A percentile compares a stretch with the other conserved stretches of the same genome.
These are phyloP conservation scores for Gorsachius magnificus DNA, from an alignment of 2,797 vertebrate genomes.

Conservation along the genomic window DNA sequence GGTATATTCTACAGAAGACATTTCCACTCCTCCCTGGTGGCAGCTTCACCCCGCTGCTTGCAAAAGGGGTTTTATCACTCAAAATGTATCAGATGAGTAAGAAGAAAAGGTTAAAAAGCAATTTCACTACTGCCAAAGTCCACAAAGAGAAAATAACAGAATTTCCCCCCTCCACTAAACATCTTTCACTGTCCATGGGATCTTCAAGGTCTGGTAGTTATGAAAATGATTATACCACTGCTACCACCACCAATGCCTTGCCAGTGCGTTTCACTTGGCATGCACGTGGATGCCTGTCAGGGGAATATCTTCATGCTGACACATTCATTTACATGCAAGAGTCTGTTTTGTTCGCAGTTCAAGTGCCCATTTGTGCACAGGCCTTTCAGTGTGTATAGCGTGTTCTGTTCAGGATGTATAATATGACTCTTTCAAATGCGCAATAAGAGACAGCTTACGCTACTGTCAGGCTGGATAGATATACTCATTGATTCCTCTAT, in stretches of 20 bases:
- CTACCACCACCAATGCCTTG: slow-evolving; percentile 13
- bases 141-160: slow-evolving; percentile 11
- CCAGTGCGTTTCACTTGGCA: slow-evolving; percentile 13
- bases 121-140: slow-evolving; percentile 51
- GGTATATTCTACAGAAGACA: slow-evolving; percentile 8
- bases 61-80: slow-evolving; percentile 62
- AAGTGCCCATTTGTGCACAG: slow-evolving; percentile 21
- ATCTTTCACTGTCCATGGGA: slow-evolving; percentile 20
- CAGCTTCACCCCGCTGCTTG: slow-evolving; percentile 52
- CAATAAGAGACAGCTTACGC: not conserved
- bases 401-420: slow-evolving; percentile 20
- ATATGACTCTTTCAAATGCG: not conserved
- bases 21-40: slow-evolving; percentile 1
- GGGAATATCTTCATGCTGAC: slow-evolving; percentile 33
- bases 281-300: not conserved
- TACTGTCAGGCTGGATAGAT: not conserved
- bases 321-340: slow-evolving; percentile 42
- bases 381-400: not conserved
- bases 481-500: not conserved
- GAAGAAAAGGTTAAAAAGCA: slow-evolving; percentile 66
- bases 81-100: slow-evolving; percentile 64
- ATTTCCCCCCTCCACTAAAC: not conserved
- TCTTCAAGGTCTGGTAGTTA: slow-evolving; percentile 38
- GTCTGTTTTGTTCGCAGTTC: slow-evolving; percentile 42
- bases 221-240: slow-evolving; percentile 21